Base-by-base conservation (phyloP, 2,888 invertebrate species). In the Lasius platythorax region DNA sequence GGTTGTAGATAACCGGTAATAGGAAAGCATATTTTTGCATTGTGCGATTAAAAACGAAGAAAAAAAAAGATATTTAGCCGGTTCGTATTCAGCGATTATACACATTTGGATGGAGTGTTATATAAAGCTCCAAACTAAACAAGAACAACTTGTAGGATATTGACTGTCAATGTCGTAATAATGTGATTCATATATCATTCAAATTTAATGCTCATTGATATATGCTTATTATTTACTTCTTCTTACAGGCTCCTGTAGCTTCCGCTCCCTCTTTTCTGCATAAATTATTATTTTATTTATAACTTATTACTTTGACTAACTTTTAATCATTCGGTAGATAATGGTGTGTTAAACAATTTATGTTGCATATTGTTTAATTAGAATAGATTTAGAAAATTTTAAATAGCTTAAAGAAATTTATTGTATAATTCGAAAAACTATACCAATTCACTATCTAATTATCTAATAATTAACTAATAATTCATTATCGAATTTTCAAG, bases 1-100 rank as follows among this genome's bases (percentile, higher is more conserved):
- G 90, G 88, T 90, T 81, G 83, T 90, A 88, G 90, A 85, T 76
- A 82, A 85, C 89, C 90, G 90, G 90, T 85, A 90, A 90, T 89
- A 90, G 90, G 90, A 90, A 90, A 90, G 90, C 90, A 90, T 90
- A 90, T 90, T 90, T 90, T 90, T 90, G 89, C 90, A 90, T 90
- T 79, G 90, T 89, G 89, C 86, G 87, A 87, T 89, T 90, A 88
- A 88, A 88, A 84, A 85, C 78, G 53, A 70, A 63, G 18, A 74
- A 23, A 66, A 86, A 85, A 89, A 82, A 83, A 86, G 64, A 46
- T 86, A 84, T 85, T 85, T 86, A 87, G 78, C 86, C 85, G 79
- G 82, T 86, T 84, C 79, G 73, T 88, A 79, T 84, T 89, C 83
- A 82, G 73, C 79, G 79, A 87, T 53, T 53, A 85, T 43, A 46